Base-by-base conservation (phyloP, 1,140 invertebrate species). In the Eufriesea mexicana region DNA sequence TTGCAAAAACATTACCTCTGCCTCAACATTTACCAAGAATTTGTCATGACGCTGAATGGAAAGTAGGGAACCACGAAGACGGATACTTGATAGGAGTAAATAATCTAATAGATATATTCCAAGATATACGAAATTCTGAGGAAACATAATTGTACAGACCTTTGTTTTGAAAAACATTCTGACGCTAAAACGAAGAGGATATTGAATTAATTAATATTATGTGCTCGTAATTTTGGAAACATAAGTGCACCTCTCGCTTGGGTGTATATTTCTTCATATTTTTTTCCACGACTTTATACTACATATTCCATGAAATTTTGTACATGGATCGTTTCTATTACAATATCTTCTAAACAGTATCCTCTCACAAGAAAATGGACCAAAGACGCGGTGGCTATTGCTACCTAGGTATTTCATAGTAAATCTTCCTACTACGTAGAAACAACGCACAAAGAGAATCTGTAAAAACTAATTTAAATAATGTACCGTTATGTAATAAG, bases 31-130 rank as follows among this genome's bases (percentile, higher is more conserved):
- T 97, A 66, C 90, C 86, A 5, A 94, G 93, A 64, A 97, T 99
- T 77, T 96, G 96, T 81, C 99, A 99, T 92, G 96, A 96, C 76
- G 95, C 96, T 14, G 95, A 96, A 61, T 99, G 99, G 99, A 96
- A 97, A 86, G 97, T 99, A 54, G 99, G 98, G n/a, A 99, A 99
- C 93, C 98, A 99, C 91, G 99, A 99, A 95, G 99, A 99, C 92
- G 99, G 99, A 49, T 99, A 99, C 94, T 95, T 99, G 73, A 97
- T 98, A 85, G 99, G 99, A 59, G 95, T 99, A 18, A 97, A 99
- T 91, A 99, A 99, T 95, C 94, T 99, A 68, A 98, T 99, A 83
- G 96, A 97, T 78, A 97, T 99, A 84, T 97, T 98, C 89, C 87
- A 93, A 86, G 92, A 93, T 25, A 91, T 92, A 67, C 42, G 76